Base-by-base conservation (phyloP, 2,113 vertebrate genomes). In the Poeciliopsis retropinna region DNA sequence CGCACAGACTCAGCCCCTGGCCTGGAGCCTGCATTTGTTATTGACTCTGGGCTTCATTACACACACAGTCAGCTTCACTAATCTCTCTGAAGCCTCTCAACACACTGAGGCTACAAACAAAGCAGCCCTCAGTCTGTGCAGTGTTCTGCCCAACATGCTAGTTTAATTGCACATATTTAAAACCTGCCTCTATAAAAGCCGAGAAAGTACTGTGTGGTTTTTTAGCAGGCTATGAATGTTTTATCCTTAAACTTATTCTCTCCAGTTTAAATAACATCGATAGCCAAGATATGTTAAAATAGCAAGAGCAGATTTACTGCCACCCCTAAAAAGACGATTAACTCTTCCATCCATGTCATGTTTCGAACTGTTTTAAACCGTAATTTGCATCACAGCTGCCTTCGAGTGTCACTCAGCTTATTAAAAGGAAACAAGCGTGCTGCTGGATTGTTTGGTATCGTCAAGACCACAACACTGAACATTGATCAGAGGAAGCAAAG, bases 31-130 rank as follows among this genome's bases (percentile, higher is more conserved):
- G 88, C 80, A 90, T 89, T 74, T 83, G 75, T 83, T 93, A 92
- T 92, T 92, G 90, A 92, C 91, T 90, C 79, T 60, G 88, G 76
- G 85, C 82, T 92, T 92, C 88, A 91, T 92, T 92, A 90, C 89
- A 91, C 86, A 92, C 90, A 92, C 88, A 85, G 79, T 89, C 90
- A 92, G 90, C 85, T 92, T 91, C 83, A 79, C 88, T 91, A 91
- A 92, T 91, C 92, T 91, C 88, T 92, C 85, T 75, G 85, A 89
- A 88, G 87, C 88, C 78, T 57, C 83, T 79, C 73, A 62, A 89
- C 92, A 86, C 83, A 85, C 82, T 82, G 34, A 17, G 78, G 88
- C 87, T 88, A 85, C 86, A 88, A 90, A 91, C 87, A 88, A 86
- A 87, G 71, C 76, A 79, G 76, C 89, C 89, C 80, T 89, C 89